Percentiles rank a stretch among this genome's conserved stretches.
Evolutionary conservation across 2,797 vertebrate species (phyloP).

Genomic region (Anguilla megastoma): DNA sequence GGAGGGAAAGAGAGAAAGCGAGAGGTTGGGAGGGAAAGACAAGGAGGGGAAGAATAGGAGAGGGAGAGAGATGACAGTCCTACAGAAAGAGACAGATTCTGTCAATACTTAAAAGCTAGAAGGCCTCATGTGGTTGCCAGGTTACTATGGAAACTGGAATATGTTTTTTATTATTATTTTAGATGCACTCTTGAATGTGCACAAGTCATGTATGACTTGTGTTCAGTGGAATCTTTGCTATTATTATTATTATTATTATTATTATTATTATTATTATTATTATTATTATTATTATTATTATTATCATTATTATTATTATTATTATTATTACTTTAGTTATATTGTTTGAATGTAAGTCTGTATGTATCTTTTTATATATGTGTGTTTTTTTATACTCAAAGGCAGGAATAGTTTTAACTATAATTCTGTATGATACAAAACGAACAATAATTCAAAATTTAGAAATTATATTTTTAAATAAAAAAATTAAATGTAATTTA

Average conservation of each 20-base stretch:
- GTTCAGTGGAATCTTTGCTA: not conserved
- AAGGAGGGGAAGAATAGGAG: not conserved
- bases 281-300: too few species aligned
- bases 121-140: not conserved
- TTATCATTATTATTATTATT: too few species aligned
- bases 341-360: not conserved
- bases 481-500: too few species aligned
- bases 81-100: not conserved
- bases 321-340: not conserved
- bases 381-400: too few species aligned
- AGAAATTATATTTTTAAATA: too few species aligned
- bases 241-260: too few species aligned
- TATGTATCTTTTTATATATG: not conserved
- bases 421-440: too few species aligned
- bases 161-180: slow-evolving; percentile 21
- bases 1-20: not conserved
- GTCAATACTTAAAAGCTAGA: not conserved
- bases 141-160: slow-evolving; percentile 33
- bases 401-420: too few species aligned
- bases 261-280: too few species aligned
- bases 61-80: not conserved
- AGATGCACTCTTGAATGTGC: not conserved
- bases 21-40: not conserved
- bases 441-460: too few species aligned
- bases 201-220: not conserved